phyloP scores from a whole-genome alignment of 2,113 vertebrate genomes.

The Euleptes europaea region DNA sequence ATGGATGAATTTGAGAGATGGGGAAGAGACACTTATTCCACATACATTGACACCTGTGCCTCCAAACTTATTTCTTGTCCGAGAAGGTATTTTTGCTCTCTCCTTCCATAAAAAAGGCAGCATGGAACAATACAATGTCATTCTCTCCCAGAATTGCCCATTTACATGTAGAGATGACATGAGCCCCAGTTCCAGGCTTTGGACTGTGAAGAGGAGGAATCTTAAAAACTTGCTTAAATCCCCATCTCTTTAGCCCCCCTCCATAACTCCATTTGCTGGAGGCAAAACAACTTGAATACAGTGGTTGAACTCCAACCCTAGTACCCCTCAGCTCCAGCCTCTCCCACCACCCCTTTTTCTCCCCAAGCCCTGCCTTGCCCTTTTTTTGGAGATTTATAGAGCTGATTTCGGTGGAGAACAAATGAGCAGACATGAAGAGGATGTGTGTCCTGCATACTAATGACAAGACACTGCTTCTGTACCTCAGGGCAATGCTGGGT shows the following conservation, averaged over 20 bases:
- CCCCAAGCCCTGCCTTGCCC: conserved; percentile 49
- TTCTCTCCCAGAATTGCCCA: neutral
- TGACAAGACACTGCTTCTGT: conserved; percentile 69
- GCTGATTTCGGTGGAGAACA: conserved; percentile 71
- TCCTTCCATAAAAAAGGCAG: fast-evolving
- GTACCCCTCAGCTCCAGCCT: conserved; percentile 40
- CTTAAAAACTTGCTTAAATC: neutral
- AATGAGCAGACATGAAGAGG: conserved; percentile 72
- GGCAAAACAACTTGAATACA: conserved; percentile 9
- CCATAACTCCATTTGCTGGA: neutral
- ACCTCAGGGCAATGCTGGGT: conserved; percentile 72
- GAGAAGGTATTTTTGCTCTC: neutral
- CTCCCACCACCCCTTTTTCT: conserved; percentile 31
- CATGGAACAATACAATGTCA: too few species aligned
- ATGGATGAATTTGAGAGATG: neutral
- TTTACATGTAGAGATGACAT: fast-evolving
- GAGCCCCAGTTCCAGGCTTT: neutral
- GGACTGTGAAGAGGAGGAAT: neutral
- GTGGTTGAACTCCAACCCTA: neutral
- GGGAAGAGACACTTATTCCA: neutral
- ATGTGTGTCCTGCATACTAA: conserved; percentile 78
- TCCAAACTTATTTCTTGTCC: neutral
- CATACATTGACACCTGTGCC: neutral
- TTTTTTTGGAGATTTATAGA: conserved; percentile 75
- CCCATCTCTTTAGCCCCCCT: neutral